Base-by-base conservation (phyloP, 2,113 vertebrate genomes). In the Coptodon bakossiorum region DNA sequence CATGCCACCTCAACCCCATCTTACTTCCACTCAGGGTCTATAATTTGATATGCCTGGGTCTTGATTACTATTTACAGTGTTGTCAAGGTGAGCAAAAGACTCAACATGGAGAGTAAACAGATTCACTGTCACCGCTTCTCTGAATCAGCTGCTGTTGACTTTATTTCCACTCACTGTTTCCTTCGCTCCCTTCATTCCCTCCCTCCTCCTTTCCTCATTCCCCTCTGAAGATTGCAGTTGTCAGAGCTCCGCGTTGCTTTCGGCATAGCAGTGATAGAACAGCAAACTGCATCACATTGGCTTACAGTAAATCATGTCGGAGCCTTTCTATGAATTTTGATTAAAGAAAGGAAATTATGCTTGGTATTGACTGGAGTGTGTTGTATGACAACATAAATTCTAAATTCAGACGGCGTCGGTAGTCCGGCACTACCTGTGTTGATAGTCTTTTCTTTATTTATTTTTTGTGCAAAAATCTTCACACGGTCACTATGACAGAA, bases 21-120 rank as follows among this genome's bases (percentile, higher is more conserved):
- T 13, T 63, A 59, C 45, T 16, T 34, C 57, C 17, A 57, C 88
- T 78, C 80, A n/a, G 85, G 61, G 80, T 82, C 81, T 88, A 45
- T 95, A 89, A 94, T 92, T 91, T 92, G 89, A 89, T 82, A 91
- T 87, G 82, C 90, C 91, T 86, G 81, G 54, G n/a, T 66, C 85
- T 82, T 94, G 90, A 95, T 93, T 92, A 78, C 82, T 90, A 88
- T 94, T 95, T 92, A 93, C 91, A 81, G 79, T 83, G 86, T 88
- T 91, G 89, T 91, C 90, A 83, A 90, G 84, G 89, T 92, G 90
- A 91, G 82, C 19, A 73, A 89, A 87, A 86, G 90, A 66, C 88
- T 88, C 87, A 76, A 56, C 84, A 83, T 59, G 88, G 91, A 85
- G 71, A 76, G 81, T 89, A 91, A 93, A 91, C 89, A 89, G 86